Evolutionary conservation across 2,113 vertebrate genomes (phyloP).

Genomic region (Ictalurus punctatus): DNA sequence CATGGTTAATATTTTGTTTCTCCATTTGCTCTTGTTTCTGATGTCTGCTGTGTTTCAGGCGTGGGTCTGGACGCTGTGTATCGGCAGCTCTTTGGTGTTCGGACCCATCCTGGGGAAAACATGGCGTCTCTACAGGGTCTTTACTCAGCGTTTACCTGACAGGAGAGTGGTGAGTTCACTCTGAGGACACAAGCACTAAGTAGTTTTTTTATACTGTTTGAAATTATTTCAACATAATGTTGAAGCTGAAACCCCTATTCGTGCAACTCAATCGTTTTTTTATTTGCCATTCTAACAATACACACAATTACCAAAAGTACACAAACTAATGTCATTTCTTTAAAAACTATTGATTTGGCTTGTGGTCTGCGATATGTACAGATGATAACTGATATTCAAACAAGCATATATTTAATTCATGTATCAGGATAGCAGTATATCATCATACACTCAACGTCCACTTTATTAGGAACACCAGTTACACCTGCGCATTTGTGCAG

Average conservation of each 20-base stretch:
- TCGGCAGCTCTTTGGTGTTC: slow-evolving; percentile 88
- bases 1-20: not conserved
- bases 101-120: slow-evolving; percentile 93
- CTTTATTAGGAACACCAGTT: no score
- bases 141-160: slow-evolving; percentile 90
- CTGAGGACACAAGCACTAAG: not conserved
- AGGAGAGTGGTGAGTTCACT: slow-evolving; percentile 87
- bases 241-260: not conserved
- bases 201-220: not conserved
- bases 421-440: not conserved
- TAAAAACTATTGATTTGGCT: not conserved
- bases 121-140: slow-evolving; percentile 93
- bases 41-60: slow-evolving; percentile 66
- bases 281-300: no score
- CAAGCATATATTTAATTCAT: not conserved
- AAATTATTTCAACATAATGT: not conserved
- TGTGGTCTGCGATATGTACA: not conserved
- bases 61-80: slow-evolving; percentile 84
- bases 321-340: no score
- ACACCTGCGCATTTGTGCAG: no score
- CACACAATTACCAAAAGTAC: no score
- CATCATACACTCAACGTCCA: not conserved
- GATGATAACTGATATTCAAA: not conserved
- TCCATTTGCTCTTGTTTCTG: not conserved
- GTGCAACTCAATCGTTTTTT: no score